phyloP scores from a whole-genome alignment of 2,888 invertebrate genomes.

The Lepidocyrtinus sp. region DNA sequence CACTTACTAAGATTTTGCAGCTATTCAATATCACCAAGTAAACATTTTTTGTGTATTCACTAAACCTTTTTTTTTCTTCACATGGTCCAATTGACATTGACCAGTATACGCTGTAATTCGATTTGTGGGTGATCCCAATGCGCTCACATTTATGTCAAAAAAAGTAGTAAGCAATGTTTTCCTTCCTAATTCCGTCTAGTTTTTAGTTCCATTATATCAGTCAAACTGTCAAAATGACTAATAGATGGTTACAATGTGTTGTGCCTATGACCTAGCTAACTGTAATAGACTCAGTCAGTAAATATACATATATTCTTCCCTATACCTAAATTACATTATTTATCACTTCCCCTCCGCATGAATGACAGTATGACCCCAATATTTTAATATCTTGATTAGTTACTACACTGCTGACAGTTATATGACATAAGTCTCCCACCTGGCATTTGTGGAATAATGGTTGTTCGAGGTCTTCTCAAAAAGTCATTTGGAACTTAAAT shows the following conservation, averaged over 20 bases:
- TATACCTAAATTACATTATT: not conserved
- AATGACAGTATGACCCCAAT: conserved; percentile 21
- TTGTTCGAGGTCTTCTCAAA: too few relatives aligned
- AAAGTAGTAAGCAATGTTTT: not conserved
- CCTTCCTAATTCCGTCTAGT: not conserved
- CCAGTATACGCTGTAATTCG: not conserved
- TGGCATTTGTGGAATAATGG: not conserved
- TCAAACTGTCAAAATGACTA: not conserved
- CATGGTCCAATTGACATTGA: conserved; percentile 29
- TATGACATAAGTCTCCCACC: not conserved
- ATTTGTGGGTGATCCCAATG: conserved; percentile 28
- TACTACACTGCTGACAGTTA: not conserved
- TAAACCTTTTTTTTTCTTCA: not conserved
- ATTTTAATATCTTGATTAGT: conserved; percentile 20
- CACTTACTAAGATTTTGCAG: not conserved
- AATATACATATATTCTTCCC: conserved; percentile 1
- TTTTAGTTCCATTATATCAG: conserved; percentile 1
- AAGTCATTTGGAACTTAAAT: too few relatives aligned
- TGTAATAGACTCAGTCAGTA: conserved; percentile 1
- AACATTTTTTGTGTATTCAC: not conserved
- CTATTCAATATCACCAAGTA: not conserved
- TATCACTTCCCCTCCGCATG: not conserved
- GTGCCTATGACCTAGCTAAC: not conserved
- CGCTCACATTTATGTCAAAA: not conserved
- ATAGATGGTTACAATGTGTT: not conserved